Evolutionary conservation across 1,140 invertebrate genomes (phyloP).

Genomic region (Cydia strobilella): DNA sequence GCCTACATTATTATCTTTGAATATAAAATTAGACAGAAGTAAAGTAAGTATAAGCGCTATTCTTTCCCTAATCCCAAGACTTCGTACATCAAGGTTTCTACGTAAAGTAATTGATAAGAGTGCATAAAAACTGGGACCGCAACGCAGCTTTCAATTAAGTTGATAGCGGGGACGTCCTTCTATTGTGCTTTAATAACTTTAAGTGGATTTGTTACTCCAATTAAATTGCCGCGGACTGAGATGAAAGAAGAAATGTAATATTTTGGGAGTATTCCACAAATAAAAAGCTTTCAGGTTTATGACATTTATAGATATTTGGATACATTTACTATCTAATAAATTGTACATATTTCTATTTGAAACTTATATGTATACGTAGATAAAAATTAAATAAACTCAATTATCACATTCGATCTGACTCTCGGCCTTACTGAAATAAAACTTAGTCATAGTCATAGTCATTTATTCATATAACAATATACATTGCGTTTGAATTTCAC

Average conservation of each 20-base stretch:
- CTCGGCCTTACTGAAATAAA: neutral
- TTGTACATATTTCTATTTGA: neutral
- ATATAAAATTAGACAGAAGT: too few relatives aligned
- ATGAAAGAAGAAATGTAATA: slow-evolving; percentile 11
- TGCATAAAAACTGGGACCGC: slow-evolving; percentile 37
- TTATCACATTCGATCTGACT: neutral
- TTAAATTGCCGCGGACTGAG: slow-evolving; percentile 38
- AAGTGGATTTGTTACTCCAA: slow-evolving; percentile 58
- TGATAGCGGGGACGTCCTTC: slow-evolving; percentile 48
- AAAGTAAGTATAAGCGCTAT: too few relatives aligned
- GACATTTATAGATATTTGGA: neutral
- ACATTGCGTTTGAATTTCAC: too few relatives aligned
- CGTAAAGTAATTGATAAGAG: slow-evolving; percentile 36
- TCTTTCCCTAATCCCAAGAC: neutral
- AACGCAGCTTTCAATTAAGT: slow-evolving; percentile 65
- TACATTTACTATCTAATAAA: neutral
- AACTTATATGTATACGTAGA: neutral
- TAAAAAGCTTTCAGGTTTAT: slow-evolving; percentile 1
- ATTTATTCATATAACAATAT: too few relatives aligned
- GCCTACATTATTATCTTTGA: too few relatives aligned
- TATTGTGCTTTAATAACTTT: slow-evolving; percentile 68
- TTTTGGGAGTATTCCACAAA: neutral
- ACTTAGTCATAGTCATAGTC: too few relatives aligned
- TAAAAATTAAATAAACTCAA: neutral
- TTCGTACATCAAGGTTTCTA: neutral